phyloP scores from a whole-genome alignment of 2,888 invertebrate species.

The Phyllotreta cruciferae region DNA sequence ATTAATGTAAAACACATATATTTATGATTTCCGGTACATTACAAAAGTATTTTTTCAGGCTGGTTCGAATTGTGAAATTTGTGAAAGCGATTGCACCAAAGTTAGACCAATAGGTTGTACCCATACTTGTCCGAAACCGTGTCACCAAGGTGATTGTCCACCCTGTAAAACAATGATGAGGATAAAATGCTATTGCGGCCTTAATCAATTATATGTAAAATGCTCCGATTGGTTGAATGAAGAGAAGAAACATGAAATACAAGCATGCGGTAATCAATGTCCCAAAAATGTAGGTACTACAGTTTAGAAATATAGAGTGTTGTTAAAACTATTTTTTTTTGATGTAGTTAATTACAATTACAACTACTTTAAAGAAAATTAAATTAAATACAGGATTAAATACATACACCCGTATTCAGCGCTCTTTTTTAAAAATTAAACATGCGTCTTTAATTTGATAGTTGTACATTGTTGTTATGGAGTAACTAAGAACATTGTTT shows the following conservation, averaged over 20 bases:
- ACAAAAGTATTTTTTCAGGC: slow-evolving; percentile 51
- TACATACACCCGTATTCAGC: no score
- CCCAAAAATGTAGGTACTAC: slow-evolving; percentile 75
- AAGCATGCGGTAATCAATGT: slow-evolving; percentile 82
- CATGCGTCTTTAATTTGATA: no score
- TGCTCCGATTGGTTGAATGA: slow-evolving; percentile 74
- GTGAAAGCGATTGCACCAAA: slow-evolving; percentile 68
- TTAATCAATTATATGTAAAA: slow-evolving; percentile 76
- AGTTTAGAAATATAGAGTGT: no score
- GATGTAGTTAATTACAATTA: no score
- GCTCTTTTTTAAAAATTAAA: no score
- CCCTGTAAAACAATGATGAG: slow-evolving; percentile 76
- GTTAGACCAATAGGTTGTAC: slow-evolving; percentile 75
- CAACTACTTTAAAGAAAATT: no score
- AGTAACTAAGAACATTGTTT: no score
- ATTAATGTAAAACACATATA: slow-evolving; percentile 43
- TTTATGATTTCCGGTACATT: slow-evolving; percentile 1
- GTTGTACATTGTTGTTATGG: no score
- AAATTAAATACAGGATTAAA: no score
- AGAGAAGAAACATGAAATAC: slow-evolving; percentile 59
- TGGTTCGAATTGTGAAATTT: slow-evolving; percentile 65
- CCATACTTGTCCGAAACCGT: slow-evolving; percentile 74
- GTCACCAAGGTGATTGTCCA: slow-evolving; percentile 78
- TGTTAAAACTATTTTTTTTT: no score
- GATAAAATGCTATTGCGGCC: slow-evolving; percentile 82